phyloP scores from a whole-genome alignment of 2,113 vertebrate genomes.

The Morone chrysops region DNA sequence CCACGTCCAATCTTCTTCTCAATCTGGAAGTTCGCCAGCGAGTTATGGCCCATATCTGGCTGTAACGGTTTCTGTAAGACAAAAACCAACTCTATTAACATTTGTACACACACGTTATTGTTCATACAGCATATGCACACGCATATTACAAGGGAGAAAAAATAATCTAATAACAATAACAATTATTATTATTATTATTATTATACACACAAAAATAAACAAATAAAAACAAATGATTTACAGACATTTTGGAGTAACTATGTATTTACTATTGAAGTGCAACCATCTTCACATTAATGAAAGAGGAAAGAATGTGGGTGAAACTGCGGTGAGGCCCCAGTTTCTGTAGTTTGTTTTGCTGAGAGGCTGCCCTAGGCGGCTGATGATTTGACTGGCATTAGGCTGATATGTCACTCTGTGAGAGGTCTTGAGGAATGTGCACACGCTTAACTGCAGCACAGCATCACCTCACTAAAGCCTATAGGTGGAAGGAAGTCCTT shows the following conservation, averaged over 20 bases:
- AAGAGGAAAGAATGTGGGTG: conserved; percentile 26
- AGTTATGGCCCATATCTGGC: conserved; percentile 95
- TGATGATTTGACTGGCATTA: conserved; percentile 50
- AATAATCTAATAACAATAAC: too few relatives aligned
- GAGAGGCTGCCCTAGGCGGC: conserved; percentile 46
- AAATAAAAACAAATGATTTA: neutral
- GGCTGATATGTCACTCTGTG: conserved; percentile 25
- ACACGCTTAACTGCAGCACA: conserved; percentile 7
- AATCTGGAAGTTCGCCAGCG: conserved; percentile 95
- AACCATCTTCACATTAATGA: conserved; percentile 3
- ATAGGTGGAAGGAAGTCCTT: neutral
- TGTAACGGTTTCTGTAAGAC: conserved; percentile 90
- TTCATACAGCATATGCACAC: neutral
- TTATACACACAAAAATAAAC: too few relatives aligned
- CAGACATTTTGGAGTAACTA: neutral
- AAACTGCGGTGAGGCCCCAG: conserved; percentile 26
- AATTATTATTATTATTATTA: too few relatives aligned
- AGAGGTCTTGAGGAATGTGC: conserved; percentile 31
- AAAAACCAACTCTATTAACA: conserved; percentile 28
- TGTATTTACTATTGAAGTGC: conserved; percentile 9
- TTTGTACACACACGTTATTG: neutral
- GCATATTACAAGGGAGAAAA: fast-evolving
- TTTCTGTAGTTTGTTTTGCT: conserved; percentile 49
- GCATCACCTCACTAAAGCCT: neutral
- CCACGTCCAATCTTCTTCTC: conserved; percentile 98